Evolutionary conservation across 2,113 vertebrate genomes (phyloP), one percentile per base, ranked within the genome.

Genomic region (Panthera tigris): DNA sequence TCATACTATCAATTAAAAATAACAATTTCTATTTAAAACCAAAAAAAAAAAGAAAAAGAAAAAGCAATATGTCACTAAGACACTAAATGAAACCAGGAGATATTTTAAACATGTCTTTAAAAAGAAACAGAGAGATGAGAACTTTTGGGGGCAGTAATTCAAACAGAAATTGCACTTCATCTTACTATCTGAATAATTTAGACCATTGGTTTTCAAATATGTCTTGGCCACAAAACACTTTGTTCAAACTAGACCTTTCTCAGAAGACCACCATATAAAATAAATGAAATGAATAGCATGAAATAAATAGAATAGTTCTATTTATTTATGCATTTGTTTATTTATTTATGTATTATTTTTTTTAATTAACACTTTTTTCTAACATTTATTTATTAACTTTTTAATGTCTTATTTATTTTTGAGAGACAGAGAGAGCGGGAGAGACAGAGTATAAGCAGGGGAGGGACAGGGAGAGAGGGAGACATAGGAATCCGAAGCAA

Each of bases 211-310:
- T 94, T 93, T 71, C 81, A 95, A 52, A 57, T 76, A 88, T 88
- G 66, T 87, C 97, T 91, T 91, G 86, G 61, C n/a, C n/a, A 95
- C 76, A 79, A 97, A 93, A 73, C 3, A 91, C 25, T 79, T 76
- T 50, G 33, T 66, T 92, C 66, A 89, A 61, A 66, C 14, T 16
- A 91, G 61, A 63, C 78, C 45, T 89, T 95, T 63, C 89, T 95
- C 39, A 41, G 61, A 95, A 79, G 89, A 85, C 25, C 65, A 73
- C 36, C 41, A 92, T 18, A 12, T 29, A 68, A 93, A 73, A 71
- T 29, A 25, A 23, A 83, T 80, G 50, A 93, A 86, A 84, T 63
- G 50, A 55, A 63, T 23, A 61, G 57, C 2, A 7, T 57, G 55
- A 57, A 57, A 19, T 57, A 55, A 57, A 50, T 50, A 45, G 11